Conservation (phyloP, 2,113 vertebrate genomes). For the Benitochromis conjunctus region DNA sequence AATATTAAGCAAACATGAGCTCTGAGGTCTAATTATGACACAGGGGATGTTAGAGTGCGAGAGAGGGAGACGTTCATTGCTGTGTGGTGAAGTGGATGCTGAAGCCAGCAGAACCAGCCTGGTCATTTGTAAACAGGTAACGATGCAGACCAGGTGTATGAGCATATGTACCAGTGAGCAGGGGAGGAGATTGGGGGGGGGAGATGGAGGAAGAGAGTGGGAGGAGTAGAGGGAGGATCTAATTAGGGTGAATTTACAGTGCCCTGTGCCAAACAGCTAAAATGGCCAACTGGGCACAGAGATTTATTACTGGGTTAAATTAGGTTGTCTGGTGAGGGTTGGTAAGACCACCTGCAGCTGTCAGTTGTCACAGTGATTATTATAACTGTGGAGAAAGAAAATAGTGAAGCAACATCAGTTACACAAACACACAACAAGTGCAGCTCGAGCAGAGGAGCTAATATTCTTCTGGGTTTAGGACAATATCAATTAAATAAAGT, state of each 20-base stretch:
- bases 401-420: not conserved
- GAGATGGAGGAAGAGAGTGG: conserved; percentile 34
- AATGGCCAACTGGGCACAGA: conserved; percentile 70
- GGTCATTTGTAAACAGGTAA: conserved; percentile 99
- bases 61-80: conserved; percentile 52
- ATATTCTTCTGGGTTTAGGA: conserved; percentile 47
- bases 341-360: conserved; percentile 59
- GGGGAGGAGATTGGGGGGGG: conserved; percentile 36
- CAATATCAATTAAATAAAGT: conserved; percentile 53
- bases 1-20: conserved; percentile 92
- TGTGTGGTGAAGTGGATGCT: conserved; percentile 81
- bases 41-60: conserved; percentile 78
- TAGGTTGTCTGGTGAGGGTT: conserved; percentile 59
- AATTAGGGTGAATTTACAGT: conserved; percentile 70
- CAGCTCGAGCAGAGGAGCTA: not conserved
- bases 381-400: conserved; percentile 31
- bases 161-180: conserved; percentile 80
- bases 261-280: conserved; percentile 72
- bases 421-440: conserved; percentile 8
- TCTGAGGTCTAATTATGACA: conserved; percentile 98
- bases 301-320: conserved; percentile 71
- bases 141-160: conserved; percentile 86
- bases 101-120: conserved; percentile 95
- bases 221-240: conserved; percentile 59
- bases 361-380: conserved; percentile 62